Percentiles rank a stretch among this genome's conserved stretches.
phyloP scores from a whole-genome alignment of 2,797 vertebrate genomes.

The Lepilemur septentrionalis region DNA sequence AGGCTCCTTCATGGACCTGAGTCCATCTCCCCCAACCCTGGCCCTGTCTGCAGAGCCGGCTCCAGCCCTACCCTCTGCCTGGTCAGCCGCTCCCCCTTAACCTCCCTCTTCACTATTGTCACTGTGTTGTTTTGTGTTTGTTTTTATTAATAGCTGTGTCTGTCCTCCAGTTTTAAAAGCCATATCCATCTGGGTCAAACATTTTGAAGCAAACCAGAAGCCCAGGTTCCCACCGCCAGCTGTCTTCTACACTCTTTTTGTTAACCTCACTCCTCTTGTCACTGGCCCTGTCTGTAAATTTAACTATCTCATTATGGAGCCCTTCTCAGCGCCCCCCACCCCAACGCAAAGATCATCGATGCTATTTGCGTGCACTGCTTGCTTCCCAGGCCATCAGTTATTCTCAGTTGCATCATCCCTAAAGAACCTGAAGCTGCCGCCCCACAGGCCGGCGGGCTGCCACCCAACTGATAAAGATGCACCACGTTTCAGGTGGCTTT shows the following conservation, averaged over 20 bases:
- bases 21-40: neutral
- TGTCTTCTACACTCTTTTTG: slow-evolving; percentile 51
- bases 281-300: slow-evolving; percentile 53
- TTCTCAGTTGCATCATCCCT: neutral
- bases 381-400: slow-evolving; percentile 30
- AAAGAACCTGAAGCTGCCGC: slow-evolving; percentile 34
- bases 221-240: slow-evolving; percentile 66
- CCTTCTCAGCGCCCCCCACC: neutral
- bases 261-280: neutral
- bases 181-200: slow-evolving; percentile 74
- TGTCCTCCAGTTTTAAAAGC: slow-evolving; percentile 73
- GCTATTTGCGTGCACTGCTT: neutral
- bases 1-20: neutral
- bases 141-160: slow-evolving; percentile 50
- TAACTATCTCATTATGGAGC: slow-evolving; percentile 34
- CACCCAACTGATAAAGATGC: slow-evolving; percentile 43
- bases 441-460: slow-evolving; percentile 65
- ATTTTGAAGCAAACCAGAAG: slow-evolving; percentile 76
- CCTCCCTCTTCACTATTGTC: neutral
- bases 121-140: slow-evolving; percentile 24
- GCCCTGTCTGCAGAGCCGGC: slow-evolving; percentile 24
- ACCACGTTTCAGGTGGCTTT: neutral
- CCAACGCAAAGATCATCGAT: slow-evolving; percentile 32
- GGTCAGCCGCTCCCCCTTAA: neutral
- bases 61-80: slow-evolving; percentile 47